These are phyloP conservation scores for Cacoxenus indagator DNA, from an alignment of 2,888 invertebrate genomes.

Conservation along the genomic window DNA sequence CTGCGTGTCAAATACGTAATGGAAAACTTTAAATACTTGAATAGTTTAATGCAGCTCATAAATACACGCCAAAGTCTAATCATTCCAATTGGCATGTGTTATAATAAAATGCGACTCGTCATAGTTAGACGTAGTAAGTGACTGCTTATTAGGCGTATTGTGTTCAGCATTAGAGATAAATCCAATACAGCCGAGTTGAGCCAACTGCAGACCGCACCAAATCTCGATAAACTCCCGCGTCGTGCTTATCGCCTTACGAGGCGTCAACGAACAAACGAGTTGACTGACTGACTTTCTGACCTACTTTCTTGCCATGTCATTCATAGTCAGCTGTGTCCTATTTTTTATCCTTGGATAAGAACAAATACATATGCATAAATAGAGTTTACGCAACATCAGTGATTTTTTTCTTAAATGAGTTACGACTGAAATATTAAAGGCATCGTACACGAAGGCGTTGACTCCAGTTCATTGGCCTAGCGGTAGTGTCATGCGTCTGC, in stretches of 20 bases:
- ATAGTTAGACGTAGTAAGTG: too few relatives aligned
- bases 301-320: background rate
- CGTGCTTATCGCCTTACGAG: background rate
- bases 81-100: background rate
- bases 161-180: background rate
- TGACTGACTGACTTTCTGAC: slow-evolving; percentile 1
- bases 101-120: background rate
- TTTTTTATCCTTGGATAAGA: background rate
- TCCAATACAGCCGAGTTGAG: background rate
- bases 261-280: background rate
- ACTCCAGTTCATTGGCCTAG: slow-evolving; percentile 3
- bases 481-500: background rate
- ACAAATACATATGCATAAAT: background rate
- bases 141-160: too few relatives aligned
- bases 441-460: too few relatives aligned
- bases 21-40: background rate
- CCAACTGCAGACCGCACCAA: background rate
- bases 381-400: background rate
- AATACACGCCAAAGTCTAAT: background rate
- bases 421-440: too few relatives aligned
- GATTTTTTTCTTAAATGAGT: background rate
- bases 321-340: background rate
- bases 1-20: too few relatives aligned
- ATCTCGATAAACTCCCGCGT: background rate
- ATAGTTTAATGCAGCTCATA: background rate